Base-by-base conservation (phyloP, 2,888 invertebrate species). In the Caenorhabditis virilis region DNA sequence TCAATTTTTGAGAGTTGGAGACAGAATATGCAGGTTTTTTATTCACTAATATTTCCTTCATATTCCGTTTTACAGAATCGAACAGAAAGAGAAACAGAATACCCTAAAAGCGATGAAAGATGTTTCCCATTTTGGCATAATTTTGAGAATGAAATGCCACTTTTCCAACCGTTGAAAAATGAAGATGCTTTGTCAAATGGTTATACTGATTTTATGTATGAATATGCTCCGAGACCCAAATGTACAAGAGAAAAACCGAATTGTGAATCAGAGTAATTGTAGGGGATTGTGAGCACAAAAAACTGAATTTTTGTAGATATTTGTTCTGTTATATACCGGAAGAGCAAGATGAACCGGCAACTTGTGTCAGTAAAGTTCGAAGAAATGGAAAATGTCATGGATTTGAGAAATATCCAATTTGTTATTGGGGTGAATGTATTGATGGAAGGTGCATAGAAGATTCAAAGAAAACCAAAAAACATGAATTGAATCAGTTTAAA, bases 1-100 rank as follows among this genome's bases (percentile, higher is more conserved):
- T 75, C 78, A 42, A 67, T 83, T 3, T 84, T 83, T 78, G 84
- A 84, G 56, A 64, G 74, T 42, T 82, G 75, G 73, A 43, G 82
- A 15, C 78, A 79, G 49, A 69, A 63, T 25, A 30, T 30, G 45
- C 30, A 30, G 30, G 30, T 30, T 30, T 30, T 30, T 30, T 30
- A 30, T 9, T 9, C 13, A 30, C 6, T 9, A 30, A 30, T 11
- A 13, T 11, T 13, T 15, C 35, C 35, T 35, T 35, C 15, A 13
- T 30, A 30, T 30, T n/a, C 6, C 13, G 30, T 9, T 30, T 30
- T 30, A 9, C 6, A 30, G 63, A 77, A 46, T 1, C 42, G 75
- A 25, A 54, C 52, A 33, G 58, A 78, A 51, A 58, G 78, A 22
- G 77, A 77, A 55, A 53, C 54, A 16, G 55, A 72, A 18, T 78